phyloP scores from a whole-genome alignment of 2,797 vertebrate genomes.

The Mionectes olivaceus region DNA sequence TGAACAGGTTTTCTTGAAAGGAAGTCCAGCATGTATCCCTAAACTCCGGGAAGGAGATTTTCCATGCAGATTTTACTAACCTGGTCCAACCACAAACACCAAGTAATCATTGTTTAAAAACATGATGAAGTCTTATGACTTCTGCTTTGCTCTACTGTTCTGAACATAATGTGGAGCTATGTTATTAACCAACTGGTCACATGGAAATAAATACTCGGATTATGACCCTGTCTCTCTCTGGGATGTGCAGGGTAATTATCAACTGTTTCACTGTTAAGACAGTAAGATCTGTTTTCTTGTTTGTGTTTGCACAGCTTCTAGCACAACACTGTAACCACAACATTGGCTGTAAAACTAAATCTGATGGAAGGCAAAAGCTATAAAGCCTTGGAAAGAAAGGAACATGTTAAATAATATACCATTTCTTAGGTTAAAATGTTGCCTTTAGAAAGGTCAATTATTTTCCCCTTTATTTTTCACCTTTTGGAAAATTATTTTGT shows the following conservation, averaged over 20 bases:
- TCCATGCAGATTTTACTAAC: neutral
- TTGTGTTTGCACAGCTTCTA: neutral
- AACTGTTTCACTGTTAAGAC: neutral
- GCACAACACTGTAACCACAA: neutral
- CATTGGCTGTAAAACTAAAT: neutral
- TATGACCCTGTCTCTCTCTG: neutral
- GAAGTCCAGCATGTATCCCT: neutral
- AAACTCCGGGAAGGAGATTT: neutral
- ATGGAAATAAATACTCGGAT: neutral
- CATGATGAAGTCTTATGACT: rapidly evolving
- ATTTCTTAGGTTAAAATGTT: neutral
- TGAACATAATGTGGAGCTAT: neutral
- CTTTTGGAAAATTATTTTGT: neutral
- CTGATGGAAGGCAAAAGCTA: neutral
- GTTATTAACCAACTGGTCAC: neutral
- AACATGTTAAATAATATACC: neutral
- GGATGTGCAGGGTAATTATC: neutral
- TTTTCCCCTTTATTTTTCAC: neutral
- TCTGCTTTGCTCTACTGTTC: neutral
- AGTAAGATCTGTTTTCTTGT: neutral
- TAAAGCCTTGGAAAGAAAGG: neutral
- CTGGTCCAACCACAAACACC: neutral
- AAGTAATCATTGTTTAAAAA: neutral
- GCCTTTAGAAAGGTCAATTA: neutral
- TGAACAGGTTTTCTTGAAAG: neutral